Base-by-base conservation (phyloP, 2,888 invertebrate species). In the Rutpela maculata region DNA sequence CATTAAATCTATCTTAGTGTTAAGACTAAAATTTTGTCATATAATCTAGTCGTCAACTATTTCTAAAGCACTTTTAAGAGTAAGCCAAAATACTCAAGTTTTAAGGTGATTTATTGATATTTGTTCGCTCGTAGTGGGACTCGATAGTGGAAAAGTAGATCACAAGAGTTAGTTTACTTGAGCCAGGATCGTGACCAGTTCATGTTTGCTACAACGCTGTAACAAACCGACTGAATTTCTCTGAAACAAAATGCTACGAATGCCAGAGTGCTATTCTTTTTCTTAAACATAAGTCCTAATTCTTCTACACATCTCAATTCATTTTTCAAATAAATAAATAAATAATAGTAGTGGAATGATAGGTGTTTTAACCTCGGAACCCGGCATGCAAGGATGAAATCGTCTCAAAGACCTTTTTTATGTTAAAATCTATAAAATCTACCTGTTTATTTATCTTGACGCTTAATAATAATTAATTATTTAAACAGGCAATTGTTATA, bases 71-170 rank as follows among this genome's bases (percentile, higher is more conserved):
- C 56, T 68, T 55, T 68, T 57, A 68, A 35, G 26, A 68, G 57
- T 56, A 68, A 68, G 57, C 31, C 68, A 57, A 68, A 68, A 68
- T 31, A 26, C 66, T 66, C 66, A 43, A 66, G 66, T 50, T 55
- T 38, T 68, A 56, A 57, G 68, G 57, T 68, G 68, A 68, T 68
- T 68, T 68, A 68, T 57, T 31, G 68, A 68, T 68, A 68, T 68
- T 68, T 68, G 68, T 57, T 68, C 26, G 68, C 31, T 57, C 22
- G 67, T 67, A 55, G 10, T 57, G 68, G 57, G 68, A 68, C 26
- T 31, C 31, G 31, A 68, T 56, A 57, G 57, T 56, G 57, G 57
- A 57, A 68, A 68, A 68, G 68, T 68, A 68, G 56, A 35, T 35
- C 31, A 35, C 31, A 35, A 9, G 31, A 68, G 57, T 68, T 35